phyloP scores from a whole-genome alignment of 2,113 vertebrate species.

The Dipodomys stephensi region DNA sequence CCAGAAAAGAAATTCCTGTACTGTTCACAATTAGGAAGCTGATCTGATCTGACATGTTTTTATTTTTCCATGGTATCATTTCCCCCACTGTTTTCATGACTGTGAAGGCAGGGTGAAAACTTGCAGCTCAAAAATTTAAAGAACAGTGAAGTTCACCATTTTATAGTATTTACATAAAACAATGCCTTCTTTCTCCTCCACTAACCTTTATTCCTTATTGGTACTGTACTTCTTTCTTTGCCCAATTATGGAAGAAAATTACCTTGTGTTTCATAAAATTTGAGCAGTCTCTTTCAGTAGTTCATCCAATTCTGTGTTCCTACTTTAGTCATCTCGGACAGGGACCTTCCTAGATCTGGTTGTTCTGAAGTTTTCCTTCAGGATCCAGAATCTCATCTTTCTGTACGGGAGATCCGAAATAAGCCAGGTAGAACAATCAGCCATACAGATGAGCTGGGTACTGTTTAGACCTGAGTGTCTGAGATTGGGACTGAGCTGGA shows the following conservation, averaged over 20 bases:
- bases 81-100: constrained; percentile 12
- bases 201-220: constrained; percentile 32
- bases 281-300: background rate
- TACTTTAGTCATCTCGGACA: background rate
- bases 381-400: background rate
- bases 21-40: constrained; percentile 30
- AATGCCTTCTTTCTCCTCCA: background rate
- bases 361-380: background rate
- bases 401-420: background rate
- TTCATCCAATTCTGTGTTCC: background rate
- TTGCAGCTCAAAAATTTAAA: constrained; percentile 9
- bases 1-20: constrained; percentile 30
- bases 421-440: background rate
- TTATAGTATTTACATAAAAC: background rate
- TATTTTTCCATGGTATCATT: background rate
- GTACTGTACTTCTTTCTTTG: background rate
- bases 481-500: background rate
- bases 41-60: constrained; percentile 40
- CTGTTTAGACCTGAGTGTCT: background rate
- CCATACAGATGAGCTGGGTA: background rate
- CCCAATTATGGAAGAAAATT: background rate
- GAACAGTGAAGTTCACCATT: background rate
- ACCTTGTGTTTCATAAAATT: background rate
- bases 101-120: background rate
- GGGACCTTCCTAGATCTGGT: background rate